Evolutionary conservation across 2,888 invertebrate species (phyloP).

Genomic region (Lasiommata megera): DNA sequence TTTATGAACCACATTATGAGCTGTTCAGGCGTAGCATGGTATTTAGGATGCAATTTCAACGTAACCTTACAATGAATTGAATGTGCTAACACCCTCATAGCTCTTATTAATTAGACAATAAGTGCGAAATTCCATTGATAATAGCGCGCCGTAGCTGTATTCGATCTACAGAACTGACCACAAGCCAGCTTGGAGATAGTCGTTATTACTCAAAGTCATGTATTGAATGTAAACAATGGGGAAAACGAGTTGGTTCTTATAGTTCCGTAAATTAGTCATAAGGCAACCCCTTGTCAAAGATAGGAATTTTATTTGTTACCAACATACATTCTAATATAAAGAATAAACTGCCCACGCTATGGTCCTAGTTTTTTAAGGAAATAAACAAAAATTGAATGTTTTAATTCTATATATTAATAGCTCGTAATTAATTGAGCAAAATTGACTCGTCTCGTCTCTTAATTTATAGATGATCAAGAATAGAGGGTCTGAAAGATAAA

Average conservation of each 20-base stretch:
- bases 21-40: slow-evolving; percentile 8
- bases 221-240: slow-evolving; percentile 62
- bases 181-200: slow-evolving; percentile 39
- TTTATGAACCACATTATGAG: slow-evolving; percentile 13
- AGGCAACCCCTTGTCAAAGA: background rate
- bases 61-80: slow-evolving; percentile 10
- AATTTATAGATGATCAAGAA: too few species aligned
- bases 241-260: slow-evolving; percentile 46
- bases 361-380: too few species aligned
- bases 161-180: slow-evolving; percentile 36
- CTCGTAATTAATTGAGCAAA: too few species aligned
- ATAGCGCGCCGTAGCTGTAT: slow-evolving; percentile 2
- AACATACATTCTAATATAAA: background rate
- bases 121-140: slow-evolving; percentile 15
- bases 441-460: too few species aligned
- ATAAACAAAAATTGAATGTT: too few species aligned
- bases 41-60: slow-evolving; percentile 17
- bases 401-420: too few species aligned
- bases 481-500: too few species aligned
- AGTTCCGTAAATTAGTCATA: slow-evolving; percentile 61
- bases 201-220: slow-evolving; percentile 57
- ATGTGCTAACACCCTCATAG: slow-evolving; percentile 1
- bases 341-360: too few species aligned
- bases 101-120: slow-evolving; percentile 7
- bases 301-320: background rate